Evolutionary conservation across 2,797 vertebrate species (phyloP), one percentile per base, ranked within the genome.

Genomic region (Scarus forsteni): DNA sequence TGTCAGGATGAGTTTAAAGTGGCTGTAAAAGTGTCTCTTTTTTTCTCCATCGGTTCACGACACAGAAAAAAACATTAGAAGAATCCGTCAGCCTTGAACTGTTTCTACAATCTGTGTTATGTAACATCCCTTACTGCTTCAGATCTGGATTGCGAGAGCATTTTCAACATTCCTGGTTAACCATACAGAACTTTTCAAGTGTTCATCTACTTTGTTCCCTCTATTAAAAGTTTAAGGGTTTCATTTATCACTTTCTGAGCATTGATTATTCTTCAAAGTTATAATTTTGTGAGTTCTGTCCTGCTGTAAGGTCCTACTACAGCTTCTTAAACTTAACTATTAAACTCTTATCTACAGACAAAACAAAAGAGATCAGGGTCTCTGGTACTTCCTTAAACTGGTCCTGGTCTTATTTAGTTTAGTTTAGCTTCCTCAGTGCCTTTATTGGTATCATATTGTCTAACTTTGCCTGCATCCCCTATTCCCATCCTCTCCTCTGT

Each of bases 21-120:
- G 52, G 27, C 61, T 35, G 66, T 71, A 55, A 58, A 68, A 60
- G 58, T 11, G 43, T 42, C 35, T 13, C 6, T 44, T 27, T 58
- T n/a, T 5, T n/a, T 54, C 7, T 6, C 13, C 1, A 40, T 66
- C 60, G 60, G 49, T 19, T 60, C 18, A 10, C 5, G 35, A 40
- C 27, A 52, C 36, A 44, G 43, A 43, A 19, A 52, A 27, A 27
- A 27, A 27, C 27, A 34, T 18, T 16, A 16, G 7, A 34, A 53
- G n/a, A 27, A 44, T 7, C 15, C 46, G 19, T 60, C 13, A 27
- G 16, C 9, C 5, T 13, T 44, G 12, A 60, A 19, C 15, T 10
- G 10, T 50, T 53, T 53, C 6, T 10, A 34, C 12, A 7, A 42
- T 9, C 27, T 44, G 13, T 49, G 49, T 46, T 48, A 5, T 8